A percentile compares a stretch with the other conserved stretches of the same genome.
These are phyloP conservation scores for Ctenodactylus gundi DNA, from an alignment of 2,113 vertebrate genomes.

Conservation along the genomic window DNA sequence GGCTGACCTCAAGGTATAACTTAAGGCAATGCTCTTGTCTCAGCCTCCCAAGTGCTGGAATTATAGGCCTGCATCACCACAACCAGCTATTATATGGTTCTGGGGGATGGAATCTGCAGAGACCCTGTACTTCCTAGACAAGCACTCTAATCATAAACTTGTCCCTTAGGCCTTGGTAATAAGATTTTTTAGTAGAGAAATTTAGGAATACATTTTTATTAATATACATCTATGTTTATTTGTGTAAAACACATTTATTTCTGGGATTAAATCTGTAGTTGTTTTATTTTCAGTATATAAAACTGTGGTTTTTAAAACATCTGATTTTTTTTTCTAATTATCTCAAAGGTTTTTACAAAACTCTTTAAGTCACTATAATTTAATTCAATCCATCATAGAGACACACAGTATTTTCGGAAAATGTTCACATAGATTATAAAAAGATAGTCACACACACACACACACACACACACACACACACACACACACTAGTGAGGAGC, in stretches of 20 bases:
- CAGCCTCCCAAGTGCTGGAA: too few species aligned
- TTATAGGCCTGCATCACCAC: too few species aligned
- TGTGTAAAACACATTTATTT: neutral
- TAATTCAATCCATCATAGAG: neutral
- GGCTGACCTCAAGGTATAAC: too few species aligned
- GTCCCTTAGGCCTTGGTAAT: too few species aligned
- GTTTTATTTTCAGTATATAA: neutral
- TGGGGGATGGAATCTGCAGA: too few species aligned
- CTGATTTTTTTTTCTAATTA: neutral
- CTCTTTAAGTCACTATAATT: slow-evolving; percentile 15
- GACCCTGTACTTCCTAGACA: too few species aligned
- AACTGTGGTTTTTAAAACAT: neutral
- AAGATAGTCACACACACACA: neutral
- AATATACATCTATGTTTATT: neutral
- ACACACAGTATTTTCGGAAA: neutral
- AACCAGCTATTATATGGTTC: too few species aligned
- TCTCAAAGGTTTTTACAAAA: neutral
- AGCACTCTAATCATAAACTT: too few species aligned
- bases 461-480: neutral
- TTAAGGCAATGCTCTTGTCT: too few species aligned
- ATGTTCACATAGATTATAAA: neutral
- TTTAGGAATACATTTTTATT: neutral
- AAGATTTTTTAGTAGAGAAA: neutral
- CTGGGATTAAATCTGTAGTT: neutral
- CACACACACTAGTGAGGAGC: neutral